Percentiles rank a stretch among this genome's conserved stretches.
phyloP scores from a whole-genome alignment of 2,888 invertebrate genomes.

The Troides helena region DNA sequence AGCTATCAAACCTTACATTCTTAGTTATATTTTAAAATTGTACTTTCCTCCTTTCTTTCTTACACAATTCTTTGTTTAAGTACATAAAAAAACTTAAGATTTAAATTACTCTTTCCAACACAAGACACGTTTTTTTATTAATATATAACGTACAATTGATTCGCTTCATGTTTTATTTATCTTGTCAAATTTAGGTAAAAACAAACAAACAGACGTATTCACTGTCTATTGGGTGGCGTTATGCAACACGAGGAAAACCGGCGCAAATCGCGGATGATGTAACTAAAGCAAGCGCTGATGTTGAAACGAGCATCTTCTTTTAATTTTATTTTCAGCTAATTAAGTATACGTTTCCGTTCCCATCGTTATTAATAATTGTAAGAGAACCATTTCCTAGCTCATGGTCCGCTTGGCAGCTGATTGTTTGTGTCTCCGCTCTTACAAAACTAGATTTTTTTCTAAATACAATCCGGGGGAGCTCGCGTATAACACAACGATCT shows the following conservation, averaged over 20 bases:
- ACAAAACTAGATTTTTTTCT: background rate
- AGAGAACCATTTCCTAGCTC: slow-evolving; percentile 19
- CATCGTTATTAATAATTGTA: slow-evolving; percentile 27
- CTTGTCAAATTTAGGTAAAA: too few species aligned
- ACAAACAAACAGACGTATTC: too few species aligned
- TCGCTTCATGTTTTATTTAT: too few species aligned
- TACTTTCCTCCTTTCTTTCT: too few species aligned
- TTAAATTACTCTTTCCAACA: too few species aligned
- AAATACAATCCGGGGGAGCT: background rate
- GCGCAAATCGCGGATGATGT: slow-evolving; percentile 9
- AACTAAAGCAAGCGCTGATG: slow-evolving; percentile 7
- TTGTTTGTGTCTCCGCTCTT: background rate
- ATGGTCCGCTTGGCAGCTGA: slow-evolving; percentile 21
- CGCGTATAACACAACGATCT: too few species aligned
- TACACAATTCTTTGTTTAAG: too few species aligned
- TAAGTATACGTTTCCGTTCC: slow-evolving; percentile 23
- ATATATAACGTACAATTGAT: too few species aligned
- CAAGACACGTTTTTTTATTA: too few species aligned
- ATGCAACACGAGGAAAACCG: slow-evolving; percentile 19
- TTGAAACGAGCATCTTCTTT: slow-evolving; percentile 22
- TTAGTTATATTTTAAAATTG: too few species aligned
- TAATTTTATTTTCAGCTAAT: slow-evolving; percentile 17
- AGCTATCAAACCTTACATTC: too few species aligned
- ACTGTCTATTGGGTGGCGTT: background rate
- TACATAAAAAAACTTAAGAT: too few species aligned